Percentiles rank a stretch among this genome's conserved stretches.
phyloP scores from a whole-genome alignment of 2,113 vertebrate species.

The Arizona elegans region DNA sequence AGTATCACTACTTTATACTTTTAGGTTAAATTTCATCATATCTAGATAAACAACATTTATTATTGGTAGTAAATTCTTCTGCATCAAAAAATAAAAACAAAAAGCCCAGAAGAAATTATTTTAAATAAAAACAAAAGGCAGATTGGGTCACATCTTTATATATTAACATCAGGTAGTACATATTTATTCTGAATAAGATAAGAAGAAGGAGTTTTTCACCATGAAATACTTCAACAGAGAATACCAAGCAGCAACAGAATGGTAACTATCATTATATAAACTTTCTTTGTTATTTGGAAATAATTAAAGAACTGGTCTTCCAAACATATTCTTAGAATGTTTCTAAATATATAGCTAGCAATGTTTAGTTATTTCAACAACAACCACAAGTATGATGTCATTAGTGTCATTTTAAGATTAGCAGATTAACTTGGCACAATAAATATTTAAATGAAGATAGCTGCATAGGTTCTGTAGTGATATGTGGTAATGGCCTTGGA shows the following conservation, averaged over 20 bases:
- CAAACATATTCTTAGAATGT: background rate
- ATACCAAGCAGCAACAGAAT: background rate
- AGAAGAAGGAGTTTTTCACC: too few relatives aligned
- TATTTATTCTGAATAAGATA: background rate
- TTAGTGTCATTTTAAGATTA: background rate
- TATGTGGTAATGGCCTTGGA: background rate
- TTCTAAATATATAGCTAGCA: background rate
- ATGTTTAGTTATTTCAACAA: background rate
- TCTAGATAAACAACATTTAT: background rate
- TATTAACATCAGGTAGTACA: background rate
- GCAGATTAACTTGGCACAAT: background rate
- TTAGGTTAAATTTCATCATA: background rate
- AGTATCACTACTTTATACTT: background rate
- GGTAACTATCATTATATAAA: background rate
- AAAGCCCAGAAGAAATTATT: background rate
- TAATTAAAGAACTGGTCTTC: background rate
- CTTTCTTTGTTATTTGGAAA: background rate
- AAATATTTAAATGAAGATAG: background rate
- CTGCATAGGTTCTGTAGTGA: background rate
- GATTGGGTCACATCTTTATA: background rate
- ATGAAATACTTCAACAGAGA: background rate
- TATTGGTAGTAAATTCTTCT: background rate
- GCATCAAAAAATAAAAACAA: background rate
- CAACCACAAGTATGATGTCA: background rate
- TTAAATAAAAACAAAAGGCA: background rate